phyloP scores from a whole-genome alignment of 2,888 invertebrate genomes.

The Trisateles emortualis region DNA sequence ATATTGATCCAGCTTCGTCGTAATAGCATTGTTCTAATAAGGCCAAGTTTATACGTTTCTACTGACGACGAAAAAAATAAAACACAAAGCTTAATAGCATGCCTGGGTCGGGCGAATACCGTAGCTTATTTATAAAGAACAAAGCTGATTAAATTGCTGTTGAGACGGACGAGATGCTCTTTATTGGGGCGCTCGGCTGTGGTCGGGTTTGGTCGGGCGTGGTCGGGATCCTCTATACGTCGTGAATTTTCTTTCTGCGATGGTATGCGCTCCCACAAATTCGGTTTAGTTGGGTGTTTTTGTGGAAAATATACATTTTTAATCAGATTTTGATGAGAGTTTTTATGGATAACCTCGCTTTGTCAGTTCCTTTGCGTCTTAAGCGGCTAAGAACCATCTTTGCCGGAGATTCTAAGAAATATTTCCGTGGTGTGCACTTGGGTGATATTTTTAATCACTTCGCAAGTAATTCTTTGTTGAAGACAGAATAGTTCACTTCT shows the following conservation, averaged over 20 bases:
- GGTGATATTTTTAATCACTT: conserved; percentile 22
- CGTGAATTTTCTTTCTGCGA: conserved; percentile 42
- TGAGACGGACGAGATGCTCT: conserved; percentile 61
- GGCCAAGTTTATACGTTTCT: conserved; percentile 43
- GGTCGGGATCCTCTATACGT: conserved; percentile 35
- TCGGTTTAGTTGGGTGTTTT: conserved; percentile 42
- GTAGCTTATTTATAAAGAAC: conserved; percentile 69
- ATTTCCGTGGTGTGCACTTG: conserved; percentile 9
- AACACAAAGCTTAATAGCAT: conserved; percentile 52
- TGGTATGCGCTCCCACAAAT: conserved; percentile 42
- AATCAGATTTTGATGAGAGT: conserved; percentile 35
- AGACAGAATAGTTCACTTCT: no score
- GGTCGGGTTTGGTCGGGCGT: conserved; percentile 42
- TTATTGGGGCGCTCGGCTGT: conserved; percentile 58
- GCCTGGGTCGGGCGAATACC: conserved; percentile 55
- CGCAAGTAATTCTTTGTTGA: conserved; percentile 3
- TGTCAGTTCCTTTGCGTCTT: conserved; percentile 15
- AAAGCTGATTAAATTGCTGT: conserved; percentile 75
- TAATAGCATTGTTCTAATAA: conserved; percentile 38
- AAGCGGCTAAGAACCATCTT: background rate
- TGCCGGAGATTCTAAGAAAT: conserved; percentile 2
- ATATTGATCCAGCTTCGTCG: conserved; percentile 21
- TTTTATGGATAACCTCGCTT: conserved; percentile 15
- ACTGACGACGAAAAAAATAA: conserved; percentile 46
- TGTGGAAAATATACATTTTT: conserved; percentile 47